Base-by-base conservation (phyloP, 2,113 vertebrate genomes). In the Chunga burmeisteri region DNA sequence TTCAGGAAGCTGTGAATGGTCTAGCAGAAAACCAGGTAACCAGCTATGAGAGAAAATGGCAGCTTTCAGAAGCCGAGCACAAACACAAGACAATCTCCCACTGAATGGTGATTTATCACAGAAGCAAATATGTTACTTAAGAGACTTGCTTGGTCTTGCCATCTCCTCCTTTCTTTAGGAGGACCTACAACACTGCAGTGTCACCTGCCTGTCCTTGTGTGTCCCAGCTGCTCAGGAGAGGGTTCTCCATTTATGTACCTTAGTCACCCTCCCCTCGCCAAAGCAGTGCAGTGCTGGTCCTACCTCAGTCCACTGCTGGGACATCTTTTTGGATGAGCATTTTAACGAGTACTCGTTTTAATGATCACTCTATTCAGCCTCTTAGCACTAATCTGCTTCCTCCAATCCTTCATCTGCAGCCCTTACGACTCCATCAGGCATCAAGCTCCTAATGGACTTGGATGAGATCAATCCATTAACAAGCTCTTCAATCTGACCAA, bases 391-490 rank as follows among this genome's bases (percentile, higher is more conserved):
- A 95, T 90, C 52, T 82, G 58, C 63, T 92, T 87, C 71, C 42
- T 65, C 71, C 79, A 83, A 29, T 66, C 81, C 78, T 83, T 88
- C 87, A 61, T 66, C 73, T 58, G 40, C 55, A 90, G 59, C 72
- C 58, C 38, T 84, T 81, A 87, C 1, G 8, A 67, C 63, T 79
- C 65, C 56, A 44, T 23, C 1, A 10, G 93, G 82, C 53, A 79
- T 36, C 82, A 90, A 25, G 86, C 52, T 82, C 68, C 72, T 95
- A 92, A 97, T 90, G 89, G 92, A 83, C 78, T 91, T 40, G 75
- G 94, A 91, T 50, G 85, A 96, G 88, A 90, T 92, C 89, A 95
- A 81, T 83, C 87, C 79, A 94, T 92, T 95, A 95, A 82, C 66
- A 49, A 87, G 85, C 89, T 71, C 73, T 81, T 87, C 65, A 70